Conservation (phyloP, 2,797 vertebrate genomes). For the Aphelocoma californica region DNA sequence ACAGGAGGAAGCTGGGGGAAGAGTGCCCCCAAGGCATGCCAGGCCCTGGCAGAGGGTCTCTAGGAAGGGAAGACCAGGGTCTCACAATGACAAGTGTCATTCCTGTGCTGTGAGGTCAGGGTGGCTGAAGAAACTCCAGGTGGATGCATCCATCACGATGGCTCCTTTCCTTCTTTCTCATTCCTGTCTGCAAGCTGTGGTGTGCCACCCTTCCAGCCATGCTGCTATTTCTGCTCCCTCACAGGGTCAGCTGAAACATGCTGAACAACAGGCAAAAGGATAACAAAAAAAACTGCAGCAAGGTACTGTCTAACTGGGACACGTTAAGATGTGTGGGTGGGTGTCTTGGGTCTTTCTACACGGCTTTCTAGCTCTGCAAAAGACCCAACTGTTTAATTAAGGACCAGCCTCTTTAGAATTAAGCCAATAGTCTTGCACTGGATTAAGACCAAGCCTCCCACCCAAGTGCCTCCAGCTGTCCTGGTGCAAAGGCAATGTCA, state of each 20-base stretch:
- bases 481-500: neutral
- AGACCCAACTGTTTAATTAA: neutral
- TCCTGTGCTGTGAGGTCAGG: neutral
- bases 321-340: neutral
- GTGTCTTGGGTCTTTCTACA: neutral
- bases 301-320: neutral
- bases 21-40: neutral
- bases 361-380: neutral
- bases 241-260: neutral
- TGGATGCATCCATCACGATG: neutral
- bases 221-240: neutral
- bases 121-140: neutral
- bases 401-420: neutral
- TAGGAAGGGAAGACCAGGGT: neutral
- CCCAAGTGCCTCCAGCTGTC: neutral
- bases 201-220: neutral
- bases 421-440: neutral
- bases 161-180: neutral
- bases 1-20: neutral
- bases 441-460: neutral
- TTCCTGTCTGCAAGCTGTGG: neutral
- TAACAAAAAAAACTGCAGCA: neutral
- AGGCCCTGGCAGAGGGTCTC: neutral
- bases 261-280: neutral
- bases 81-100: fast-evolving